phyloP scores from a whole-genome alignment of 2,797 vertebrate species.

The Menidia menidia region DNA sequence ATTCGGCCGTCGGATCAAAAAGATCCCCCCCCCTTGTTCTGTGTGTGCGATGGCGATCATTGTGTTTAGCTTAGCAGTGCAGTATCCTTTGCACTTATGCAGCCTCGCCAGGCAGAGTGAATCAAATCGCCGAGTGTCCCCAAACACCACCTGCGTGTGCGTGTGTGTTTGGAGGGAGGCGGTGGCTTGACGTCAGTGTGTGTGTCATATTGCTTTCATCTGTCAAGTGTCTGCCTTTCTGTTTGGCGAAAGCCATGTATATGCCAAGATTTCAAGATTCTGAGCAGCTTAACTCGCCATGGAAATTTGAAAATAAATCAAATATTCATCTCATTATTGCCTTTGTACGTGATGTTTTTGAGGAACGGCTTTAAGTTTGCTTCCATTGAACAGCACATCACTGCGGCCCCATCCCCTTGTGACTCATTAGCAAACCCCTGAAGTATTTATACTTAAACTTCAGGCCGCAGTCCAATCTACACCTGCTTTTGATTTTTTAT shows the following conservation, averaged over 20 bases:
- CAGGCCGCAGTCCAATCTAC: constrained; percentile 8
- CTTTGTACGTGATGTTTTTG: constrained; percentile 8
- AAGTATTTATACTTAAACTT: constrained; percentile 13
- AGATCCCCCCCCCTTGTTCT: constrained; percentile 32
- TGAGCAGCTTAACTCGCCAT: constrained; percentile 29
- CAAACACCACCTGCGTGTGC: constrained; percentile 31
- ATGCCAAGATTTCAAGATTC: constrained; percentile 67
- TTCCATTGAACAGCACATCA: constrained; percentile 22
- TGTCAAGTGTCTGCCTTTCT: constrained; percentile 39
- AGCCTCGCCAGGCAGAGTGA: constrained; percentile 43
- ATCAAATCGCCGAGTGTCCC: constrained; percentile 39
- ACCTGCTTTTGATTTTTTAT: too few species aligned
- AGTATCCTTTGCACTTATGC: constrained; percentile 56
- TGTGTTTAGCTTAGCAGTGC: constrained; percentile 49
- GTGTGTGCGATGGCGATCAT: constrained; percentile 39
- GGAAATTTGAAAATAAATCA: constrained; percentile 11
- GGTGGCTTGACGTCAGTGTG: constrained; percentile 65
- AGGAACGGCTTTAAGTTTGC: constrained; percentile 43
- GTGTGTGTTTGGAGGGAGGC: constrained; percentile 32
- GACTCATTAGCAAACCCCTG: not conserved
- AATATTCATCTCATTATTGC: constrained; percentile 38
- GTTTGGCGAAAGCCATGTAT: constrained; percentile 43
- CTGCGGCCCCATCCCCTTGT: not conserved
- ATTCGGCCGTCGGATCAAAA: constrained; percentile 45
- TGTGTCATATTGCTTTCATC: constrained; percentile 62